These are phyloP conservation scores for Meles meles DNA, from an alignment of 2,113 vertebrate species.

Conservation along the genomic window DNA sequence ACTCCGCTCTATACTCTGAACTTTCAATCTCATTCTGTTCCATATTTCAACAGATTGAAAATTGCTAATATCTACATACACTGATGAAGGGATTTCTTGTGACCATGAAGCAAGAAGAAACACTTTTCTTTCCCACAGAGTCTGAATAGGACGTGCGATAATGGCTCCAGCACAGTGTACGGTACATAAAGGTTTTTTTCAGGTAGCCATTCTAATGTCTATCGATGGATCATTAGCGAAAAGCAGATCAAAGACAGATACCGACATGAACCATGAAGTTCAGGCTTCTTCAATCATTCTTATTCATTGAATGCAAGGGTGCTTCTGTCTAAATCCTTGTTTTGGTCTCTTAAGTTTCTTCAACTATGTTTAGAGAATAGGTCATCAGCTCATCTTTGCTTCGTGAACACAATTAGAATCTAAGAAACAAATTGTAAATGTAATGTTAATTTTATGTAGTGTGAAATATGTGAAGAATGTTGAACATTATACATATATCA, in stretches of 20 bases:
- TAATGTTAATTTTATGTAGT: background rate
- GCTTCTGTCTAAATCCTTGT: slow-evolving; percentile 15
- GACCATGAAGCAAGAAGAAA: background rate
- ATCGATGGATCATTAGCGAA: background rate
- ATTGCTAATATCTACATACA: background rate
- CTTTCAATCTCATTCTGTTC: background rate
- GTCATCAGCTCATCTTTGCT: background rate
- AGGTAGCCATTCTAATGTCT: background rate
- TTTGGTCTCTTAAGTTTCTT: slow-evolving; percentile 13
- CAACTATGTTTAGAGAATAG: background rate
- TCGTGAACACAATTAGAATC: background rate
- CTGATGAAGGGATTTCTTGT: background rate
- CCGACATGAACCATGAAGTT: slow-evolving; percentile 16
- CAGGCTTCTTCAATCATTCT: background rate
- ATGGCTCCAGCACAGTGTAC: background rate
- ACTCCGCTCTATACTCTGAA: background rate
- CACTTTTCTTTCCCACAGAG: background rate
- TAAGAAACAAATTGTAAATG: slow-evolving; percentile 6
- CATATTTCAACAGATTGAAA: background rate
- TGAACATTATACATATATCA: background rate
- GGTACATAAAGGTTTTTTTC: background rate
- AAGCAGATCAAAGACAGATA: slow-evolving; percentile 35
- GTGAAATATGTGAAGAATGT: background rate
- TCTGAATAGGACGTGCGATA: background rate
- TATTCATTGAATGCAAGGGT: slow-evolving; percentile 24